Evolutionary conservation across 2,113 vertebrate species (phyloP).

Genomic region (Perca schrenkii): DNA sequence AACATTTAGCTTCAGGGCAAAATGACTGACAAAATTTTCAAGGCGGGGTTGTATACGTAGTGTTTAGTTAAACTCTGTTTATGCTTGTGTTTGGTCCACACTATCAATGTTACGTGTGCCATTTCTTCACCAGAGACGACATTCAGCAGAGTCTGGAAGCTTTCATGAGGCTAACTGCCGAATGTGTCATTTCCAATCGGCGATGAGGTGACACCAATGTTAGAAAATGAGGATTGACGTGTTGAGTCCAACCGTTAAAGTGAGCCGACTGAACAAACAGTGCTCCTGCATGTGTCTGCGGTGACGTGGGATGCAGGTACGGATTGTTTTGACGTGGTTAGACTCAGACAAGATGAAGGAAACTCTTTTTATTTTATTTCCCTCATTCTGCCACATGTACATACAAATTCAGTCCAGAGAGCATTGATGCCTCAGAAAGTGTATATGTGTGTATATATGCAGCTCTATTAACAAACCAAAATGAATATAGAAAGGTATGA

Average conservation of each 20-base stretch:
- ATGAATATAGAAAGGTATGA: slow-evolving; percentile 48
- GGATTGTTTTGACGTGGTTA: slow-evolving; percentile 48
- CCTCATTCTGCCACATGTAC: slow-evolving; percentile 34
- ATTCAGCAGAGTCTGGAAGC: background rate
- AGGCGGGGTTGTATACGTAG: slow-evolving; percentile 19
- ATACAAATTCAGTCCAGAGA: slow-evolving; percentile 37
- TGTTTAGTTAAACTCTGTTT: background rate
- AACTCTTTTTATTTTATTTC: slow-evolving; percentile 60
- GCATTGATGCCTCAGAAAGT: slow-evolving; percentile 33
- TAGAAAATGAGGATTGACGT: background rate
- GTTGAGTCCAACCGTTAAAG: background rate
- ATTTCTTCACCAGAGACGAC: slow-evolving; percentile 7
- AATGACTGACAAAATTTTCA: slow-evolving; percentile 58
- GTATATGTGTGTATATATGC: slow-evolving; percentile 53
- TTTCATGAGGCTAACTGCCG: background rate
- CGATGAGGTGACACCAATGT: background rate
- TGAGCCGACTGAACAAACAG: background rate
- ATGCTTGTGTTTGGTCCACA: slow-evolving; percentile 2
- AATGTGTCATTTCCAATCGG: slow-evolving; percentile 23
- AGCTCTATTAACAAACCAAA: slow-evolving; percentile 48
- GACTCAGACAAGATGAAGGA: slow-evolving; percentile 76
- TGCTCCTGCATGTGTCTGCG: background rate
- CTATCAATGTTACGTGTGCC: slow-evolving; percentile 8
- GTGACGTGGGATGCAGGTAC: slow-evolving; percentile 52
- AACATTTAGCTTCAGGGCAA: slow-evolving; percentile 39